Base-by-base conservation (phyloP, 2,113 vertebrate species). In the Oenanthe melanoleuca region DNA sequence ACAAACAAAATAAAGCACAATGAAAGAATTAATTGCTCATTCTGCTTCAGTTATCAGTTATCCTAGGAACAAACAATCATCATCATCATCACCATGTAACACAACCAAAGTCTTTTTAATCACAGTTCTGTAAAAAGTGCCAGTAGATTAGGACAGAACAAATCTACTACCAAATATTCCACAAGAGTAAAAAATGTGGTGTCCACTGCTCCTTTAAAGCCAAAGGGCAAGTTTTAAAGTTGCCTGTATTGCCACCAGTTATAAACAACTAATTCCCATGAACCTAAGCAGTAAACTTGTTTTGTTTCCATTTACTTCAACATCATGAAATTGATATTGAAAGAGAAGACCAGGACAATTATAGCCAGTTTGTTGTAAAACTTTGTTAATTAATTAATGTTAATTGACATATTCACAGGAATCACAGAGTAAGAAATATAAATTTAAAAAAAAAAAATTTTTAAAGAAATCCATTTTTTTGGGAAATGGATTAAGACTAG, bases 31-130 rank as follows among this genome's bases (percentile, higher is more conserved):
- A 86, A 63, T 25, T 40, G 13, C 14, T 52, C 6, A 14, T 86
- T 47, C 9, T 52, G 14, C 14, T 66, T 67, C 14, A 66, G 9
- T 59, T 79, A 37, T 67, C 14, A 66, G 9, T 59, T 79, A 37
- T 29, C 28, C n/a, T 38, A 25, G 33, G 56, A 84, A 47, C 5
- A 55, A 18, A 90, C 29, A 50, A 15, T 23, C 1, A 0, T 60
- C 1, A 0, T 60, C 1, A 0, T 56, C 49, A 11, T 55, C 44
- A 47, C 45, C 42, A 18, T 11, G 8, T 42, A 74, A n/a, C 1
- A 4, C 7, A 77, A 52, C 21, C 37, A 11, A 12, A 61, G 26
- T 14, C n/a, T 57, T 75, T 77, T 64, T 38, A 87, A 71, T 64
- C 60, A n/a, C 14, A 12, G 14, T 14, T 61, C 53, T 72, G 5